Base-by-base conservation (phyloP, 1,140 invertebrate genomes). In the Trachymyrmex septentrionalis region DNA sequence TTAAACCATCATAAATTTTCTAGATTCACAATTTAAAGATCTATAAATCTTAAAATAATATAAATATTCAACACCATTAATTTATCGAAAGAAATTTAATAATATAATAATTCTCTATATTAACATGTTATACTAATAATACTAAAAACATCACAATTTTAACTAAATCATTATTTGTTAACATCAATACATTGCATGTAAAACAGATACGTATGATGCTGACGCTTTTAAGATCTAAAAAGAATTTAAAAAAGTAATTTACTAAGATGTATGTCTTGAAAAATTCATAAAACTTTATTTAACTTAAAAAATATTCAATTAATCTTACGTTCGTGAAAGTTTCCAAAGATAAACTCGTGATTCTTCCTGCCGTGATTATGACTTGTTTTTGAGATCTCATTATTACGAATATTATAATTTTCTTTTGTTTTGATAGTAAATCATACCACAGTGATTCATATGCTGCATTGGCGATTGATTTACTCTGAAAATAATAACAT, bases 171-270 rank as follows among this genome's bases (percentile, higher is more conserved):
- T 6, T 19, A 16, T 55, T n/a, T 57, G 19, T 57, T 59, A 2
- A 21, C 19, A n/a, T 87, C 12, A 87, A 75, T 75, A 87, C 30
- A 87, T 75, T 6, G 78, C 86, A 16, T 57, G 12, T 34, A 87
- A 66, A 9, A 87, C 61, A 0, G 86, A 87, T 24, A 66, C 24
- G 4, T 84, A 87, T 19, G 86, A 87, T 14, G 55, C 69, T 38
- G 80, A 87, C 0, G 67, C 48, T n/a, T 73, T 86, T 16, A 86
- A 14, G 0, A 86, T 73, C 86, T 53, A 30, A 21, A 24, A n/a
- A 21, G 7, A 21, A 57, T 19, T 55, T 19, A n/a, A 34, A 30
- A 30, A 30, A 30, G 3, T 34, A 34, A 34, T 34, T 34, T 34
- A 34, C 0, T 34, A 34, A 7, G 34, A 7, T 34, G 6, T 34